phyloP scores from a whole-genome alignment of 23 tunicate species.

The Ciona savignyi region DNA sequence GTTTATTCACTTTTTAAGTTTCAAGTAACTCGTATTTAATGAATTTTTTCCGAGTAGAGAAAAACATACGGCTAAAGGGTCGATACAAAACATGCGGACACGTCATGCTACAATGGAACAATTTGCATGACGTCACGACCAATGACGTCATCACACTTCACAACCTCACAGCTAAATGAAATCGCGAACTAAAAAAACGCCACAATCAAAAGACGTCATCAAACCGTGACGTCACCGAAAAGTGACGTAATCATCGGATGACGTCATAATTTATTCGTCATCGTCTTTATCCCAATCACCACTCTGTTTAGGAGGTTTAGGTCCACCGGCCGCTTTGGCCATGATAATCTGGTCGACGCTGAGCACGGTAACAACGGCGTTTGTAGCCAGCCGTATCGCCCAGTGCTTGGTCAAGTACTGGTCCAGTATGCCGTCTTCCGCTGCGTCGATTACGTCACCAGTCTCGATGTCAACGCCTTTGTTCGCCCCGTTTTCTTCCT shows the following conservation, averaged over 20 bases:
- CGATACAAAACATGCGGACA: not conserved
- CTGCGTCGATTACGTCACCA: conserved; percentile 73
- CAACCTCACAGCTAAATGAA: not conserved
- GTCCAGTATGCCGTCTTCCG: conserved; percentile 67
- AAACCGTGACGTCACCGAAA: not conserved
- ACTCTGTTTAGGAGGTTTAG: conserved; percentile 88
- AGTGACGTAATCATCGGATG: too few species aligned
- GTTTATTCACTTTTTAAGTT: too few species aligned
- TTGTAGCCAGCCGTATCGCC: conserved; percentile 82
- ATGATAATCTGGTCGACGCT: conserved; percentile 96
- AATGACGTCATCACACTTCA: not conserved
- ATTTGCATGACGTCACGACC: not conserved
- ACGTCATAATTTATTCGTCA: conserved; percentile 32
- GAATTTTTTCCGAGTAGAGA: not conserved
- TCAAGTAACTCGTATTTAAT: not conserved
- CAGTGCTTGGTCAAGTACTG: conserved; percentile 87
- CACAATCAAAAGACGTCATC: not conserved
- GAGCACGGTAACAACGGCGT: conserved; percentile 91
- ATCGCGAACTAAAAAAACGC: not conserved
- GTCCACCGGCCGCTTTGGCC: conserved; percentile 98
- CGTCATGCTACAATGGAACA: not conserved
- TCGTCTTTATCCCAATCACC: conserved; percentile 95
- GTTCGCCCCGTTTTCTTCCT: conserved; percentile 46
- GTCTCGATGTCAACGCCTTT: conserved; percentile 87
- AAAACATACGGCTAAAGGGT: not conserved